These are phyloP conservation scores for Pachymerium ferrugineum DNA, from an alignment of 2,888 invertebrate genomes.

Conservation along the genomic window DNA sequence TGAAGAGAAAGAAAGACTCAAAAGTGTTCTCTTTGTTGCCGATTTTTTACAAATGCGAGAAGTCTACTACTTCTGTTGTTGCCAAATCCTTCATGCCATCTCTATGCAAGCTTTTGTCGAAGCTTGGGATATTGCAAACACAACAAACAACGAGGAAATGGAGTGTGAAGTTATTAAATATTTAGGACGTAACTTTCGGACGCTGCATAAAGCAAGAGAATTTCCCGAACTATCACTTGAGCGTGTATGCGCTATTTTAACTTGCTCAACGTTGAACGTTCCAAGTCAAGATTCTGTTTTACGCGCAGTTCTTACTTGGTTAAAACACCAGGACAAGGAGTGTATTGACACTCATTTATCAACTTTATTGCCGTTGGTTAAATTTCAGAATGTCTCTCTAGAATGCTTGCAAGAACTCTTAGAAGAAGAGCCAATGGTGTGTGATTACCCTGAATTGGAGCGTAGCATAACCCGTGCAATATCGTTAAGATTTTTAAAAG, in stretches of 20 bases:
- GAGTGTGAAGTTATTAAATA: constrained; percentile 32
- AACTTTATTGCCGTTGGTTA: constrained; percentile 16
- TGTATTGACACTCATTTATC: constrained; percentile 27
- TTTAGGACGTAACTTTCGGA: constrained; percentile 28
- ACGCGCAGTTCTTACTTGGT: constrained; percentile 30
- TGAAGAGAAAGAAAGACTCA: constrained; percentile 23
- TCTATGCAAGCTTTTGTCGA: constrained; percentile 32
- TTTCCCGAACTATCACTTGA: constrained; percentile 30
- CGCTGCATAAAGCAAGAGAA: constrained; percentile 30
- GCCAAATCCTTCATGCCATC: constrained; percentile 28
- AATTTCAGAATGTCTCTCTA: constrained; percentile 27
- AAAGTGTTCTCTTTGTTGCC: constrained; percentile 20
- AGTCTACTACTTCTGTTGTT: constrained; percentile 30
- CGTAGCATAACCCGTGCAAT: constrained; percentile 29
- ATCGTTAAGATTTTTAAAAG: constrained; percentile 21
- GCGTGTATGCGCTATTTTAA: constrained; percentile 30
- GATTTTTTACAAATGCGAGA: constrained; percentile 30
- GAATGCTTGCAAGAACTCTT: constrained; percentile 30
- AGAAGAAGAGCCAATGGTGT: constrained; percentile 31
- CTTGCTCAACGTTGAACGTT: constrained; percentile 25
- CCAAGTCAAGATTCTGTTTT: constrained; percentile 30
- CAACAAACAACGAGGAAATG: constrained; percentile 31
- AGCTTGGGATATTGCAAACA: constrained; percentile 30
- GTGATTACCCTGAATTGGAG: constrained; percentile 30
- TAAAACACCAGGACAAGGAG: constrained; percentile 32